Base-by-base conservation (phyloP, 1,140 invertebrate genomes). In the Calephelis nemesis region DNA sequence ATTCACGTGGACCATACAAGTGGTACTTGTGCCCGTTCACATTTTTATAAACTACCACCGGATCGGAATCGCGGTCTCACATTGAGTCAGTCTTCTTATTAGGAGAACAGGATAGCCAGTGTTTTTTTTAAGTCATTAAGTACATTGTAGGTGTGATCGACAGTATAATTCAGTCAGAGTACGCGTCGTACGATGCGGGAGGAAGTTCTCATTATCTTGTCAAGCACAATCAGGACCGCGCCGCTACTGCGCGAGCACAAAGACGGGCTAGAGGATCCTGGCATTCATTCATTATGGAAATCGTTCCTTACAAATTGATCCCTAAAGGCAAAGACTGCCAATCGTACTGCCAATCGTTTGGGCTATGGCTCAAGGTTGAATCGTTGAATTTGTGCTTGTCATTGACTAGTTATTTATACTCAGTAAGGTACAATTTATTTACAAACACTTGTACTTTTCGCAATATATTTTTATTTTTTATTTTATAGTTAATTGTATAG, bases 171-270 rank as follows among this genome's bases (percentile, higher is more conserved):
- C 78, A 75, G 75, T 73, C 72, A 71, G 78, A 84, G 79, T 80
- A 80, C 83, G 76, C 84, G 78, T 79, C 70, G 75, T 63, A 72
- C 82, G 78, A 85, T 87, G 80, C 86, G 88, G 84, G 86, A 90
- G 88, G 88, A 90, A 87, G 81, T 78, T 64, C 77, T 81, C 86
- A 88, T 90, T 90, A 90, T 89, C 85, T 75, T 88, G 88, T 90
- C 88, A 87, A 78, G 82, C 74, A 74, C 88, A 91, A 91, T 91
- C 88, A 87, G 82, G 72, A 76, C 74, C 75, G 65, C 74, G 62
- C 62, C 66, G 71, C 65, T 67, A 65, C 54, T 60, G 73, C 67
- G 75, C 67, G 70, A 68, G 73, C 69, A 78, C 77, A 84, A 81
- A 86, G 82, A 79, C 69, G 73, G 68, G 58, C 65, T 67, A 69